A percentile compares a stretch with the other conserved stretches of the same genome.
These are phyloP conservation scores for Paradoxurus hermaphroditus DNA, from an alignment of 2,113 vertebrate species.

Conservation along the genomic window DNA sequence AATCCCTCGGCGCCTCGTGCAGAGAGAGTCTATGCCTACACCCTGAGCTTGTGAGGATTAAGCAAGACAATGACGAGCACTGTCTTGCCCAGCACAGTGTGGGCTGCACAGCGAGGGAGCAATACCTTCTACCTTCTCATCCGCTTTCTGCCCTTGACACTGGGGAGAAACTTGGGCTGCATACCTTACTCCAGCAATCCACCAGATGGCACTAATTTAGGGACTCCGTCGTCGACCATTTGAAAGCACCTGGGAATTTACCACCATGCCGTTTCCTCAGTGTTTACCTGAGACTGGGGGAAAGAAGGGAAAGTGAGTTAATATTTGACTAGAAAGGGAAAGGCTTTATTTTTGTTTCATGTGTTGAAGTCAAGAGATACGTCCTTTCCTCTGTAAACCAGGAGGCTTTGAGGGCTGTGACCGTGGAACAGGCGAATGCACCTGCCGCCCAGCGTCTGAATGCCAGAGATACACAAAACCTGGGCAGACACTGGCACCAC, in stretches of 20 bases:
- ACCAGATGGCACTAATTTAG: slow-evolving; percentile 41
- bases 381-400: neutral
- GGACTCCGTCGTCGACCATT: rapidly evolving
- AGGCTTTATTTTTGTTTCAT: neutral
- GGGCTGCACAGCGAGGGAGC: rapidly evolving
- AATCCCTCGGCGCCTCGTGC: neutral
- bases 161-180: neutral
- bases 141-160: neutral
- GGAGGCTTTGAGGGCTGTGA: neutral
- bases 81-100: rapidly evolving
- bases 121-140: neutral
- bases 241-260: neutral
- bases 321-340: neutral
- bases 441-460: slow-evolving; percentile 54
- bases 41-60: neutral
- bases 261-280: neutral
- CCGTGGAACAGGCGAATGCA: neutral
- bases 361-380: neutral
- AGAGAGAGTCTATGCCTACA: neutral
- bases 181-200: neutral
- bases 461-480: slow-evolving; percentile 57
- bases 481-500: slow-evolving; percentile 64
- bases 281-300: neutral
- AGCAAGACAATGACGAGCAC: neutral
- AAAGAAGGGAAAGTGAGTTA: neutral